These are phyloP conservation scores for Dryococelus australis DNA, from an alignment of 2,888 invertebrate genomes.

Conservation along the genomic window DNA sequence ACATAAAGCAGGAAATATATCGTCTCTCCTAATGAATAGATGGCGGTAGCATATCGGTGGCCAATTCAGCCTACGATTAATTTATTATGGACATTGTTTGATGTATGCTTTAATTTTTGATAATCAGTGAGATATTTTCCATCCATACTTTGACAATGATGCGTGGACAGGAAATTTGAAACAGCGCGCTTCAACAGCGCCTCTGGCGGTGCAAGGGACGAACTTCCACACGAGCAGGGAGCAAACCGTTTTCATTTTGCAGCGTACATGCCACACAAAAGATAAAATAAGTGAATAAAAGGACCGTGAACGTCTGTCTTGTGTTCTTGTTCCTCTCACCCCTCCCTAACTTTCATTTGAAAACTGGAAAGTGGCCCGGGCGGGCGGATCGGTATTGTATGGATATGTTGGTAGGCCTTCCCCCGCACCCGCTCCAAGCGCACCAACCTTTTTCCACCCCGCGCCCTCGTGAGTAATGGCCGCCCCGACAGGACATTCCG, in stretches of 20 bases:
- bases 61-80: too few species aligned
- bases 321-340: not conserved
- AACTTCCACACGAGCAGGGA: not conserved
- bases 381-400: constrained; percentile 1
- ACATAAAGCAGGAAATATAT: too few species aligned
- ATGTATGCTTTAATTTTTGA: too few species aligned
- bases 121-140: not conserved
- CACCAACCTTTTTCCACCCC: not conserved
- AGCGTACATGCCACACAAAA: not conserved
- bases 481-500: not conserved
- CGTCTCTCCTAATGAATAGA: too few species aligned
- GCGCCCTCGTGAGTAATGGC: not conserved
- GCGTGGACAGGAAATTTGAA: too few species aligned
- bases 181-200: not conserved
- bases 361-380: constrained; percentile 4
- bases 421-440: not conserved
- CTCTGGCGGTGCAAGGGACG: not conserved
- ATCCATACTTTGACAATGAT: not conserved
- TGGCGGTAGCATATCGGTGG: too few species aligned
- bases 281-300: not conserved
- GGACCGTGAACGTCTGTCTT: not conserved
- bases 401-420: not conserved
- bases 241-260: not conserved
- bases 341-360: not conserved
- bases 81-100: too few species aligned